Evolutionary conservation across 2,888 invertebrate genomes (phyloP).

Genomic region (Pammene fasciana): DNA sequence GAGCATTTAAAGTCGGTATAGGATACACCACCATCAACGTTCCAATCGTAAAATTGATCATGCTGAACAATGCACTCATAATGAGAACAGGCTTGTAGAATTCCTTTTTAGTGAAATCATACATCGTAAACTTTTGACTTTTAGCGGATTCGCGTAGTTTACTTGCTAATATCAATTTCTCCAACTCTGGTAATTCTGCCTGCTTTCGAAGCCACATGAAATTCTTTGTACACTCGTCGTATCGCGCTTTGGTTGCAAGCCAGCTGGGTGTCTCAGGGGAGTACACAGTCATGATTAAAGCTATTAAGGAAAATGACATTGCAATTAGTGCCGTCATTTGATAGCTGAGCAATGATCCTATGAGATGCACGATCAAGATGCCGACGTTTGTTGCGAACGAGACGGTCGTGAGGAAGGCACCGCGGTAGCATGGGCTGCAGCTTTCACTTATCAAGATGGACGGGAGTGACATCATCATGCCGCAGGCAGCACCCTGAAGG

Average conservation of each 20-base stretch:
- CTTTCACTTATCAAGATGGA: neutral
- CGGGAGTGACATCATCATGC: neutral
- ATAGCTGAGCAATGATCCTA: neutral
- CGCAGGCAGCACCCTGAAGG: neutral
- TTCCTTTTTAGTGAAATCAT: neutral
- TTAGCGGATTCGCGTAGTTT: neutral
- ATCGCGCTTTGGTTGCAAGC: neutral
- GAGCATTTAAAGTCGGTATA: slow-evolving; percentile 36
- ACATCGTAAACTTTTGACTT: neutral
- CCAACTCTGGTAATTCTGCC: neutral
- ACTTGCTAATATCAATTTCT: neutral
- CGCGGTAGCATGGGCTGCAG: neutral
- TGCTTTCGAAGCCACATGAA: neutral
- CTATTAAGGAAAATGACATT: neutral
- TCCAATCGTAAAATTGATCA: neutral
- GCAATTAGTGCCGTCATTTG: neutral
- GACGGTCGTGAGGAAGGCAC: neutral
- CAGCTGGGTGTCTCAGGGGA: neutral
- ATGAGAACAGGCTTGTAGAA: neutral
- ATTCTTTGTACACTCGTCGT: neutral
- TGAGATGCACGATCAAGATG: neutral
- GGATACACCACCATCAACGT: neutral
- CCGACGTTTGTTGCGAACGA: neutral
- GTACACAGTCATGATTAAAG: neutral
- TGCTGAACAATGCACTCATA: neutral